Conservation (phyloP, 1,140 invertebrate species). For the Atta colombica region DNA sequence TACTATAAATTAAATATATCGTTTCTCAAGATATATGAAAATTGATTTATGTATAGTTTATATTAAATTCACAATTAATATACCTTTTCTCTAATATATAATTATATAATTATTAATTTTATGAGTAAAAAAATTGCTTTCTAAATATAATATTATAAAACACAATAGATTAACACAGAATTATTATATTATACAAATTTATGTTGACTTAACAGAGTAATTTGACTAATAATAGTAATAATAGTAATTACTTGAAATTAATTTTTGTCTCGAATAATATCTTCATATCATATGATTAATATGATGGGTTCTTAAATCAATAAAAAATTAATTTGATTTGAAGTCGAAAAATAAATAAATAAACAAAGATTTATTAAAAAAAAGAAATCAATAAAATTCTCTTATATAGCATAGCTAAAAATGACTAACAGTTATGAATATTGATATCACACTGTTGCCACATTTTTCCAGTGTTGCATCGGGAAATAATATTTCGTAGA, state of each 20-base stretch:
- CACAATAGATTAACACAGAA: not conserved
- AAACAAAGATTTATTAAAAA: not conserved
- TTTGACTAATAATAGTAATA: not conserved
- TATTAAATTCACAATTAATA: too few relatives aligned
- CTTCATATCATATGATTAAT: not conserved
- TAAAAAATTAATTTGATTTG: not conserved
- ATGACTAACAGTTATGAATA: not conserved
- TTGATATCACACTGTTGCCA: not conserved
- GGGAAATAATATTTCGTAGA: slow-evolving; percentile 35
- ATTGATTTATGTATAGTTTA: too few relatives aligned
- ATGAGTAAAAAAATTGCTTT: not conserved
- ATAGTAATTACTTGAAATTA: not conserved
- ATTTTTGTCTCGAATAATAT: not conserved
- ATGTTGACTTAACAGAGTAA: not conserved
- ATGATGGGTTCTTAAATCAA: not conserved
- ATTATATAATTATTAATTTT: not conserved
- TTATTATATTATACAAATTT: not conserved
- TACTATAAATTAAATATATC: too few relatives aligned
- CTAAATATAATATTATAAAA: not conserved
- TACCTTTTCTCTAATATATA: too few relatives aligned
- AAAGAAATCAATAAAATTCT: not conserved
- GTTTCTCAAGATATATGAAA: too few relatives aligned
- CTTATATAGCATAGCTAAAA: slow-evolving; percentile 12
- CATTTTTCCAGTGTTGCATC: not conserved
- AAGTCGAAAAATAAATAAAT: not conserved